A percentile compares a stretch with the other conserved stretches of the same genome.
Conservation (phyloP, 2,797 vertebrate genomes). For the Enteromius anoplus region DNA sequence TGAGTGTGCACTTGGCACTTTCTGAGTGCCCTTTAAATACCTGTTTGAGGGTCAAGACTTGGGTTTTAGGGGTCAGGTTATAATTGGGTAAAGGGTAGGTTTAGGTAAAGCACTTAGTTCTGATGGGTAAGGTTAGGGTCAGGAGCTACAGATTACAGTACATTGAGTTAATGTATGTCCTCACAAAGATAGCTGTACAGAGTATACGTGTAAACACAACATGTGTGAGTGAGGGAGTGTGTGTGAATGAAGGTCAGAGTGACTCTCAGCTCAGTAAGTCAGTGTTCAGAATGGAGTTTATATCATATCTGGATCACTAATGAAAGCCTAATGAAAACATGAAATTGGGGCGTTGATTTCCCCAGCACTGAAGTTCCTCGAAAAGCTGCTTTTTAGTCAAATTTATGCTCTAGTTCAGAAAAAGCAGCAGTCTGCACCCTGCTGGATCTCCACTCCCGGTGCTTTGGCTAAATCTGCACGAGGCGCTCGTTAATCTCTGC, state of each 20-base stretch:
- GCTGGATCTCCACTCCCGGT: conserved; percentile 46
- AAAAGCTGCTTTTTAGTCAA: conserved; percentile 27
- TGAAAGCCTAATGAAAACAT: conserved; percentile 6
- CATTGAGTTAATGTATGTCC: too few species aligned
- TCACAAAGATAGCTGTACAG: too few species aligned
- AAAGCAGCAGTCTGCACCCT: conserved; percentile 32
- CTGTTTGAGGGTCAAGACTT: too few species aligned
- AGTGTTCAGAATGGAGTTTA: neutral
- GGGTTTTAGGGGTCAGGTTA: too few species aligned
- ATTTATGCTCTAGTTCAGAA: conserved; percentile 29
- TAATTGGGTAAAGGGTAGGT: too few species aligned
- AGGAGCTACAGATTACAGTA: too few species aligned
- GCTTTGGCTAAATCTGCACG: conserved; percentile 49
- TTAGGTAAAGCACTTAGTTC: too few species aligned
- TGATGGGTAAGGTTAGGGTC: too few species aligned
- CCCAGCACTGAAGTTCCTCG: neutral
- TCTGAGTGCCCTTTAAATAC: too few species aligned
- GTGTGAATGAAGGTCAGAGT: neutral
- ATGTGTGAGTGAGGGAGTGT: neutral
- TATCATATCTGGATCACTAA: conserved; percentile 10
- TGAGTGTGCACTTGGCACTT: too few species aligned
- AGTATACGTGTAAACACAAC: too few species aligned
- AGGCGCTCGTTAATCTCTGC: conserved; percentile 50
- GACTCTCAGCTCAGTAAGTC: neutral
- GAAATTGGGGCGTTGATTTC: neutral